Percentiles rank a stretch among this genome's conserved stretches.
These are phyloP conservation scores for Lycaon pictus DNA, from an alignment of 2,113 vertebrate species.

Conservation along the genomic window DNA sequence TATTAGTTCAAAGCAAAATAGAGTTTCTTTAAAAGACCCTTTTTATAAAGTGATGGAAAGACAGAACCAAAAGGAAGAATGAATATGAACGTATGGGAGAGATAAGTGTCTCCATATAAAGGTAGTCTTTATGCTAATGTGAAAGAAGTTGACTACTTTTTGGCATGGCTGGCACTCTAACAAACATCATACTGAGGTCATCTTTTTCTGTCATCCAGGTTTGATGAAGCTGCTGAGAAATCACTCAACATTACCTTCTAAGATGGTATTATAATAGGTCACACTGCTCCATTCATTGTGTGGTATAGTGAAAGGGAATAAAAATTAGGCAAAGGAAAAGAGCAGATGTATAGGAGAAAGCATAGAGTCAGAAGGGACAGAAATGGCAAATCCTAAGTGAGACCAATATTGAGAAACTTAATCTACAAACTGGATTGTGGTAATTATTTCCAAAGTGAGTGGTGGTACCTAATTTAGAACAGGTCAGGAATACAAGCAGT, in stretches of 20 bases:
- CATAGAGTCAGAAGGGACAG: not conserved
- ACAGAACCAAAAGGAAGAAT: not conserved
- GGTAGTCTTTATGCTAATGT: not conserved
- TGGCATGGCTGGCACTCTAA: not conserved
- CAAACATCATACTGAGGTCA: slow-evolving; percentile 19
- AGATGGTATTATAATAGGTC: not conserved
- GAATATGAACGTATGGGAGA: no score
- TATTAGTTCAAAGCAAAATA: not conserved
- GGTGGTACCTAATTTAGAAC: not conserved
- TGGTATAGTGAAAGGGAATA: not conserved
- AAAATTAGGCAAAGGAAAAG: not conserved
- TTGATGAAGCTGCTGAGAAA: not conserved
- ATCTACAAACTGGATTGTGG: no score
- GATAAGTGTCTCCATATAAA: not conserved
- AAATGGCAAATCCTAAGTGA: not conserved
- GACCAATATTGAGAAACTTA: not conserved
- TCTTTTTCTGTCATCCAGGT: slow-evolving; percentile 26
- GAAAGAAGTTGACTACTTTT: not conserved
- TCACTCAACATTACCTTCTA: not conserved
- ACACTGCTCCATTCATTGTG: not conserved
- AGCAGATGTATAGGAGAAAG: not conserved
- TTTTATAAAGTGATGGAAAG: not conserved
- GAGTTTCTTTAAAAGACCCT: not conserved
- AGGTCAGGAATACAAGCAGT: not conserved
- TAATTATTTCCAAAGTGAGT: not conserved